Percentiles rank a stretch among this genome's conserved stretches.
These are phyloP conservation scores for Ladona fulva DNA, from an alignment of 1,140 invertebrate genomes.

Conservation along the genomic window DNA sequence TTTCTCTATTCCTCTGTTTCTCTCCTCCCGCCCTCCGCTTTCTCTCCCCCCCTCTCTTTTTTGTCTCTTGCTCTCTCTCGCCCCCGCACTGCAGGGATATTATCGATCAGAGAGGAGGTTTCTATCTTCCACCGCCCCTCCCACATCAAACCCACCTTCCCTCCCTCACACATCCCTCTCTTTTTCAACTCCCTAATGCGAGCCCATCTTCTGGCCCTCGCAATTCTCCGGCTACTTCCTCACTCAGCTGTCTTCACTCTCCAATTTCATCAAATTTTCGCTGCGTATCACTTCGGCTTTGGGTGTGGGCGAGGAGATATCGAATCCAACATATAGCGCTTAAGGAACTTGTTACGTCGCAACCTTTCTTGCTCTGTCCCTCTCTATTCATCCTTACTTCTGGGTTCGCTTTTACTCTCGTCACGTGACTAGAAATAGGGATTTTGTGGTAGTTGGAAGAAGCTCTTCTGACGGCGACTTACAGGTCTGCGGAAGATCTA, in stretches of 20 bases:
- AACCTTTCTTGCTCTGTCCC: background rate
- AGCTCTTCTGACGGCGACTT: too few relatives aligned
- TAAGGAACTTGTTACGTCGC: background rate
- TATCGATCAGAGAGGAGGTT: background rate
- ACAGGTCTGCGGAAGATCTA: too few relatives aligned
- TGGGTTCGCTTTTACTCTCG: background rate
- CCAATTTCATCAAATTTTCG: constrained; percentile 7
- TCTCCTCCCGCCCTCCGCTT: background rate
- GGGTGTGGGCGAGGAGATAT: background rate
- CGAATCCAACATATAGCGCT: background rate
- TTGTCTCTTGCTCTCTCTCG: background rate
- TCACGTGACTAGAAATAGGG: background rate
- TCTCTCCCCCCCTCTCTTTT: background rate
- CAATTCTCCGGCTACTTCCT: background rate
- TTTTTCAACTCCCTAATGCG: background rate
- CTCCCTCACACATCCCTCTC: background rate
- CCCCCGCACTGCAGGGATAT: constrained; percentile 5
- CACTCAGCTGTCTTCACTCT: background rate
- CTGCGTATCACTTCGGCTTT: constrained; percentile 6
- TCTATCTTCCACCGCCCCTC: background rate
- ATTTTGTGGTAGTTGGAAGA: too few relatives aligned
- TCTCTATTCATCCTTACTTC: background rate
- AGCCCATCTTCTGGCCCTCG: background rate
- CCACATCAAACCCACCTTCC: background rate
- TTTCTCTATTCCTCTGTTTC: background rate